Evolutionary conservation across 2,797 vertebrate species (phyloP).

Genomic region (Loriculus beryllinus): DNA sequence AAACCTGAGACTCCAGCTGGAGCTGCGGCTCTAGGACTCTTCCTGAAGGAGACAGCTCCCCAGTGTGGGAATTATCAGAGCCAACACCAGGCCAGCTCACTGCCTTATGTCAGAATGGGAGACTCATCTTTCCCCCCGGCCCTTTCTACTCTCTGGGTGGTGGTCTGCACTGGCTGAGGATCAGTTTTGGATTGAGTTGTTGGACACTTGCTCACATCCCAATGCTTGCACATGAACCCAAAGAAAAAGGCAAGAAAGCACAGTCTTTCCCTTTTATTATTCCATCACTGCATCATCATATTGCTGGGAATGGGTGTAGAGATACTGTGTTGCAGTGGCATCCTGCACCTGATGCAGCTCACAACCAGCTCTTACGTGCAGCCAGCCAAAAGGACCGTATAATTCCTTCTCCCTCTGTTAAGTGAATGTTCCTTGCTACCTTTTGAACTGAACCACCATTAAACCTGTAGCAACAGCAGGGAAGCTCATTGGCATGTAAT

Average conservation of each 20-base stretch:
- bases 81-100: not conserved
- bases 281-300: fast-evolving
- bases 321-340: not conserved
- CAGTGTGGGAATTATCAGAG: not conserved
- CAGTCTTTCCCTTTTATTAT: not conserved
- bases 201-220: not conserved
- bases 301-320: not conserved
- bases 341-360: not conserved
- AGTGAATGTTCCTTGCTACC: not conserved
- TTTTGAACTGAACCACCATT: not conserved
- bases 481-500: not conserved
- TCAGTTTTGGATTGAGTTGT: not conserved
- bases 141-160: not conserved
- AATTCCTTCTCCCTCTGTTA: not conserved
- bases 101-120: not conserved
- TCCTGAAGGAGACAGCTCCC: not conserved
- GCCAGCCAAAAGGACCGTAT: not conserved
- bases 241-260: not conserved
- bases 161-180: not conserved
- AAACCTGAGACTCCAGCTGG: not conserved
- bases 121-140: fast-evolving
- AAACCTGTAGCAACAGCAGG: not conserved
- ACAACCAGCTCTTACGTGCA: not conserved
- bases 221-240: not conserved
- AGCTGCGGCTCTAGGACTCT: not conserved